Evolutionary conservation across 2,888 invertebrate genomes (phyloP).

Genomic region (Thereva unica): DNA sequence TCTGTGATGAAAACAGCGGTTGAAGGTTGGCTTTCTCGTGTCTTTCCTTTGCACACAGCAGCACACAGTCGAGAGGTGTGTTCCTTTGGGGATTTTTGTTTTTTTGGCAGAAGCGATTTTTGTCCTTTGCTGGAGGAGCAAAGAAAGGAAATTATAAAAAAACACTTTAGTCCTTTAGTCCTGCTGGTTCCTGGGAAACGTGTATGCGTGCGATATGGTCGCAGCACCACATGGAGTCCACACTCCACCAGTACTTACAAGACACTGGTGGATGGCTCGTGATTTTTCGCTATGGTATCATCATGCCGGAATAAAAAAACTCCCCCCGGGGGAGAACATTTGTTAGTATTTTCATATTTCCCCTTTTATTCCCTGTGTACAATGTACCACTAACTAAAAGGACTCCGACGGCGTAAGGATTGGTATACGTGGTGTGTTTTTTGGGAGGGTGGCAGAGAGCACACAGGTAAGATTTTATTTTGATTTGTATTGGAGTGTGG

Average conservation of each 20-base stretch:
- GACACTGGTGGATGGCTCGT: constrained; percentile 23
- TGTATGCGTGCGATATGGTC: constrained; percentile 36
- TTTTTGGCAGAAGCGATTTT: too few relatives aligned
- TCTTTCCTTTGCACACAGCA: too few relatives aligned
- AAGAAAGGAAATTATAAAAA: too few relatives aligned
- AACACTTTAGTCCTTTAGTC: neutral
- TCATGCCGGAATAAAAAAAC: constrained; percentile 4
- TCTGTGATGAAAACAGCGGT: too few relatives aligned
- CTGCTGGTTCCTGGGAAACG: neutral
- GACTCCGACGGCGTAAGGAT: neutral
- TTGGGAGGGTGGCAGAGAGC: too few relatives aligned
- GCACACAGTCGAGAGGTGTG: too few relatives aligned
- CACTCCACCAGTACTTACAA: constrained; percentile 37
- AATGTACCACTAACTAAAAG: neutral
- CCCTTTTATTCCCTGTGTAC: neutral
- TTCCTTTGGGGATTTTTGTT: too few relatives aligned
- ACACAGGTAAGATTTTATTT: too few relatives aligned
- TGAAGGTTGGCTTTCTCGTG: too few relatives aligned
- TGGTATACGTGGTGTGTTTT: too few relatives aligned
- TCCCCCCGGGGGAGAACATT: constrained; percentile 15
- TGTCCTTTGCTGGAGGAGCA: too few relatives aligned
- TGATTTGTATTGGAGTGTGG: too few relatives aligned
- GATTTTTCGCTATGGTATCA: constrained; percentile 23
- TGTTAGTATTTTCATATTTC: neutral
- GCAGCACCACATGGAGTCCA: constrained; percentile 36